Evolutionary conservation across 2,797 vertebrate species (phyloP), one percentile per base, ranked within the genome.

Genomic region (Acrossocheilus wenchowensis): DNA sequence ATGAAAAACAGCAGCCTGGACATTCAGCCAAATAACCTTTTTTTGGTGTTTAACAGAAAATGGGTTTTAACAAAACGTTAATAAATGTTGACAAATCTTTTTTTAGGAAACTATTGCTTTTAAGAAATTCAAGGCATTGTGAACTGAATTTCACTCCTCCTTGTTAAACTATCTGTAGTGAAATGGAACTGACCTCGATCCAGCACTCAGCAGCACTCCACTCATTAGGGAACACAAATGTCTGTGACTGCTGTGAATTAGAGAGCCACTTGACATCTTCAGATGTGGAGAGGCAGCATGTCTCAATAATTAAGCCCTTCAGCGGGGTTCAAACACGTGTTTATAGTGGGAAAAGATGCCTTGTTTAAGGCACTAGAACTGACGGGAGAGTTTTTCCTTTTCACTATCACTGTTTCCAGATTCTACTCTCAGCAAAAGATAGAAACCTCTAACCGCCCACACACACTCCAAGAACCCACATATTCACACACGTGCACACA

Each of bases 391-490:
- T 48, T 81, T 86, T 52, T 80, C 19, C 30, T 50, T 73, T 86
- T 62, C 68, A 78, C 64, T 60, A 79, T 62, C 77, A 50, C 34
- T 4, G 10, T 39, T 81, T 81, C 69, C 84, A 86, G 69, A 81
- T 66, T 81, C 12, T n/a, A 73, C 68, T 81, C 54, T 66, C 69
- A 26, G 69, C 84, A 86, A 86, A 71, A 81, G 78, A 86, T 66
- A 75, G 69, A 81, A 73, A 81, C 69, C 78, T 57, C 54, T 23
- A 74, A 43, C 77, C 82, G n/a, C 86, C 82, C 86, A 84, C 86
- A 87, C 77, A 68, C 73, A 73, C 82, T 68, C 54, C 60, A 62
- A 87, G 82, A 74, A 81, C 75, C 50, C 81, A 83, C 73, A 69
- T 17, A 83, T 50, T 45, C 62, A 73, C 66, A 60, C 74, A 62